Base-by-base conservation (phyloP, 35 echinoderm and acorn worm genomes). In the Stichopus chloronotus region DNA sequence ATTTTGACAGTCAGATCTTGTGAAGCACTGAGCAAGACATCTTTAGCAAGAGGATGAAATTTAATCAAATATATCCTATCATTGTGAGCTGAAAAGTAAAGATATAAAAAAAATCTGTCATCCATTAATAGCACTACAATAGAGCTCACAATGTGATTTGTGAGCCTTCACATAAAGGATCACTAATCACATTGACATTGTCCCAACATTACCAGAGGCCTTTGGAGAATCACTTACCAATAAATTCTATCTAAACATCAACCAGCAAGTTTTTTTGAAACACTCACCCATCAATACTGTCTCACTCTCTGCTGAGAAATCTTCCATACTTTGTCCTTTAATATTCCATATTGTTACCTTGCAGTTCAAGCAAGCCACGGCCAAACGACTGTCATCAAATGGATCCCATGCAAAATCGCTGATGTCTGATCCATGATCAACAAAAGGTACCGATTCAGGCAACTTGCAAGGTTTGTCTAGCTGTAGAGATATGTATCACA, bases 361-460 rank as follows among this genome's bases (percentile, higher is more conserved):
- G 30, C 91, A 93, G 65, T 94, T 92, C 17, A 94, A 88, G 91
- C 93, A 91, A 11, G 90, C 91, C 11, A 96, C 93, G 5, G 91
- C 97, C 12, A 98, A 86, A 43, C 95, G 77, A 69, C 55, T 61
- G 69, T 98, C 93, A 88, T 98, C 81, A 78, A 98, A 98, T 5
- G 97, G 97, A 93, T 98, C 97, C 97, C 97, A 98, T 2, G 86
- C 71, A 90, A 98, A 98, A 82, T 98, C 97, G 56, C 83, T 96
- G 12, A 96, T 74, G 11, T 72, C 89, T 30, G 55, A 90, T 30
- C 93, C 86, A 81, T 96, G 95, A n/a, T 98, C 93, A 59, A 98
- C 56, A 58, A 79, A 84, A 1, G 95, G 97, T 8, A 94, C 76
- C n/a, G 87, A 87, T 54, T 93, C 95, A 56, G 95, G 95, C 53